Evolutionary conservation across 2,113 vertebrate genomes (phyloP).

Genomic region (Dipodomys ordii): DNA sequence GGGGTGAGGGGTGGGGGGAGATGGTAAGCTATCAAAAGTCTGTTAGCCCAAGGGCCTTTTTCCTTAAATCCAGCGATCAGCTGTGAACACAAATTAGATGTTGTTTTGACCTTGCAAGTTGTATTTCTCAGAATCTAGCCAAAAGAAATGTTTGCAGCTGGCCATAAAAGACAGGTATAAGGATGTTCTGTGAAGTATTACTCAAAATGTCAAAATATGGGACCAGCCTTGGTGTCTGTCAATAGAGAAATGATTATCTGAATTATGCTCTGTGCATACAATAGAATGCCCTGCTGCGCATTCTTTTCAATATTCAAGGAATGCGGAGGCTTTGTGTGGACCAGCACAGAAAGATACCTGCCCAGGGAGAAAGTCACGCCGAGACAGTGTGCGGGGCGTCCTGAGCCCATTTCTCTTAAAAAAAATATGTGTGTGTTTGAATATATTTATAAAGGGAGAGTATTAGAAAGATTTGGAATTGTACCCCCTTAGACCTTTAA

Average conservation of each 20-base stretch:
- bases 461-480: background rate
- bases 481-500: background rate
- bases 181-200: background rate
- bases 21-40: background rate
- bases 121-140: constrained; percentile 37
- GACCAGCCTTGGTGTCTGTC: background rate
- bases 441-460: background rate
- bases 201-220: background rate
- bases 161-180: background rate
- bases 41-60: background rate
- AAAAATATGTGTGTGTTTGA: background rate
- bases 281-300: background rate
- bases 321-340: background rate
- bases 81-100: constrained; percentile 14
- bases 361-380: background rate
- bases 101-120: constrained; percentile 37
- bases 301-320: background rate
- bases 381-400: background rate
- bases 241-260: background rate
- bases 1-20: background rate
- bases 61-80: constrained; percentile 13
- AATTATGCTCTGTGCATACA: background rate
- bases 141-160: constrained; percentile 14
- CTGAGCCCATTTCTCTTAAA: background rate
- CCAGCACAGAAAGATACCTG: background rate